These are phyloP conservation scores for Cynopterus sphinx DNA, from an alignment of 2,797 vertebrate species.

Conservation along the genomic window DNA sequence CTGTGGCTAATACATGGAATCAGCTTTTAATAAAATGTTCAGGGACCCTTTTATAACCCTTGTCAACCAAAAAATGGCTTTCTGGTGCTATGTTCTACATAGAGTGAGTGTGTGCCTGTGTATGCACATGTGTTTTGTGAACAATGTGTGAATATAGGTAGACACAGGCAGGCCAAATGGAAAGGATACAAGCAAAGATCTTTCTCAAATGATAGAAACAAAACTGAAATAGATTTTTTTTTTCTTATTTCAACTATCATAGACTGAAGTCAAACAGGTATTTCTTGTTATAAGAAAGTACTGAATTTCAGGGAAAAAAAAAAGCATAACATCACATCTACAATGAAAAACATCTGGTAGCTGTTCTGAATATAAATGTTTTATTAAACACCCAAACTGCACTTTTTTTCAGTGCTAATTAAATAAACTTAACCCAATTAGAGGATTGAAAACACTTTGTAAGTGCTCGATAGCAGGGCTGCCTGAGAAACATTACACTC, in stretches of 20 bases:
- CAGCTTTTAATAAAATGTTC: conserved; percentile 51
- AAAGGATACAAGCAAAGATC: not conserved
- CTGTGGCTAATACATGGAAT: conserved; percentile 12
- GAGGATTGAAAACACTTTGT: conserved; percentile 72
- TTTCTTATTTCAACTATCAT: not conserved
- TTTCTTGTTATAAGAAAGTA: not conserved
- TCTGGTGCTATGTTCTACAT: not conserved
- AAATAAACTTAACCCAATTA: conserved; percentile 79
- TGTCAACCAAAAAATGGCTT: not conserved
- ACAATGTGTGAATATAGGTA: not conserved
- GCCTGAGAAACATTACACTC: conserved; percentile 65
- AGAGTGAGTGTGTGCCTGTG: not conserved
- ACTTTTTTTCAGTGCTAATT: conserved; percentile 78
- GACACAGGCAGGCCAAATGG: not conserved
- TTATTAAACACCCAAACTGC: conserved; percentile 75
- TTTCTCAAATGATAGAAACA: not conserved
- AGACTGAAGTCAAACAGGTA: conserved; percentile 32
- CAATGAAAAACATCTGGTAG: conserved; percentile 78
- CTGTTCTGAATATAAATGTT: conserved; percentile 69
- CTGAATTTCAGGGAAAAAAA: conserved; percentile 43
- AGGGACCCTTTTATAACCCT: not conserved
- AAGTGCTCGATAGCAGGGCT: conserved; percentile 52
- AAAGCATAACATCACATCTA: conserved; percentile 29
- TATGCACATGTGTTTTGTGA: fast-evolving
- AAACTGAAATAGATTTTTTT: not conserved